Evolutionary conservation across 2,797 vertebrate genomes (phyloP).

Genomic region (Erethizon dorsatum): DNA sequence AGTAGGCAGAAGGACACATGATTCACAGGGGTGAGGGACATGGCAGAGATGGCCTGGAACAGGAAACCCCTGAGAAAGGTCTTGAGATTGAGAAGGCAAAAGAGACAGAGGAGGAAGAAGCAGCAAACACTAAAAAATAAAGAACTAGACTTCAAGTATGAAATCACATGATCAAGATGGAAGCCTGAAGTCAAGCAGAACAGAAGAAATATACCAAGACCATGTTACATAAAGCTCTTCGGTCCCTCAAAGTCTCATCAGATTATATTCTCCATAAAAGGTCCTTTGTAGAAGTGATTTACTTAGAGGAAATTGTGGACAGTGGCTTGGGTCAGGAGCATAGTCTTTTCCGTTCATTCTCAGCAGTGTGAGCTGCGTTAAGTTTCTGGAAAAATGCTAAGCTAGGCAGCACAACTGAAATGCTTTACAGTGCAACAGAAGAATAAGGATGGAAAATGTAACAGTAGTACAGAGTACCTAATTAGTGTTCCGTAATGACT

Average conservation of each 20-base stretch:
- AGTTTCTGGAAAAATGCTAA: constrained; percentile 53
- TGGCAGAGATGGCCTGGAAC: background rate
- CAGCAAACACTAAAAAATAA: background rate
- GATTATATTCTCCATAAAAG: constrained; percentile 35
- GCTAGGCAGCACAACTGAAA: constrained; percentile 1
- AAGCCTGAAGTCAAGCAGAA: constrained; percentile 1
- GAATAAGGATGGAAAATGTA: constrained; percentile 25
- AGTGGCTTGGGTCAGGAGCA: background rate
- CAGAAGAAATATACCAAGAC: background rate
- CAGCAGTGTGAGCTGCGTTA: background rate
- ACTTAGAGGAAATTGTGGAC: constrained; percentile 29
- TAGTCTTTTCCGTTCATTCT: constrained; percentile 49
- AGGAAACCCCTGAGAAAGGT: background rate
- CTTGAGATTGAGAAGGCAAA: background rate
- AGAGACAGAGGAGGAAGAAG: background rate
- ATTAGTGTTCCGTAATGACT: background rate
- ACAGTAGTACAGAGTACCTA: background rate
- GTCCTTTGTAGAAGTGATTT: background rate
- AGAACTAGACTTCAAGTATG: background rate
- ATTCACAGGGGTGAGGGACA: background rate
- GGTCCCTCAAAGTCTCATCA: constrained; percentile 5
- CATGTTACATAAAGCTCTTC: background rate
- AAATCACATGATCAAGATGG: constrained; percentile 3
- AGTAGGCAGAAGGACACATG: background rate
- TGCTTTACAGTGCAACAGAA: background rate